A percentile compares a stretch with the other conserved stretches of the same genome.
Evolutionary conservation across 2,797 vertebrate species (phyloP).

Genomic region (Mergus octosetaceus): DNA sequence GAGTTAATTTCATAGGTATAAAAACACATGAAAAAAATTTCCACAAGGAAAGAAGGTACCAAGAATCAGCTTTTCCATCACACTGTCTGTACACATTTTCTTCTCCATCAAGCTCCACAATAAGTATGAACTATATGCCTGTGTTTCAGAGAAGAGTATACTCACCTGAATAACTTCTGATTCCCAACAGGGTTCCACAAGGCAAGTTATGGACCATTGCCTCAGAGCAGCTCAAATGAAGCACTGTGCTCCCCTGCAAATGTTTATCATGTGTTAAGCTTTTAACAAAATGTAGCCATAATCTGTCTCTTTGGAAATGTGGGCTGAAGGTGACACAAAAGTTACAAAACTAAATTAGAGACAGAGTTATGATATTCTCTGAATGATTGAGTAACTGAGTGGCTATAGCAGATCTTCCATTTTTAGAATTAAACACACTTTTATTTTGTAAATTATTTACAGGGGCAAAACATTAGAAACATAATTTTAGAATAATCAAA

Average conservation of each 20-base stretch:
- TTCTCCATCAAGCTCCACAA: background rate
- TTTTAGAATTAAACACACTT: background rate
- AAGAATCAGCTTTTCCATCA: background rate
- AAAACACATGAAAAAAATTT: background rate
- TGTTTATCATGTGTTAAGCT: background rate
- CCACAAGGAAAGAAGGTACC: background rate
- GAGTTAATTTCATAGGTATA: background rate
- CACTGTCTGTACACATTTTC: background rate
- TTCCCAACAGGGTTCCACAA: background rate
- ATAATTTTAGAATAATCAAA: background rate
- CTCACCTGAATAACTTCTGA: background rate
- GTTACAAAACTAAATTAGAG: background rate
- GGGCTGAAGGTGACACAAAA: slow-evolving; percentile 17
- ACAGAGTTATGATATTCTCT: background rate
- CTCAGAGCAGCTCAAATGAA: background rate
- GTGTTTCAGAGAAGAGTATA: background rate
- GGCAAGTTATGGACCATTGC: background rate
- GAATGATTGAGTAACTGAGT: background rate
- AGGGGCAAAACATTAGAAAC: background rate
- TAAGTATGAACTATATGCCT: background rate
- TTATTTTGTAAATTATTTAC: background rate
- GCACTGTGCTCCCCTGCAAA: background rate
- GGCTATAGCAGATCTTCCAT: background rate
- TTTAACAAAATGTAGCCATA: background rate
- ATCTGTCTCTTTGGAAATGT: background rate